Conservation (phyloP, 2,888 invertebrate genomes). For the Spisula subtruncata region DNA sequence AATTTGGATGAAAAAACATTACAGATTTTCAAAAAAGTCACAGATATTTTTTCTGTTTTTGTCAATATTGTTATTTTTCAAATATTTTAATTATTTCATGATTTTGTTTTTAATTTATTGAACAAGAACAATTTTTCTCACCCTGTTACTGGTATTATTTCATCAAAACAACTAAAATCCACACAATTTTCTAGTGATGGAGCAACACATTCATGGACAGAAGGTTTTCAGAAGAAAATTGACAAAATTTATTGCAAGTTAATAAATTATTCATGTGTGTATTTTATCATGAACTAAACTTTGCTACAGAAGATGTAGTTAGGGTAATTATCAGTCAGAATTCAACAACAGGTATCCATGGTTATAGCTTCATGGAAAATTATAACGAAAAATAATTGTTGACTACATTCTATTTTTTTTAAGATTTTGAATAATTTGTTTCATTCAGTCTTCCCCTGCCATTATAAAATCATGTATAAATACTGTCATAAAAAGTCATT, state of each 20-base stretch:
- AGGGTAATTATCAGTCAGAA: background rate
- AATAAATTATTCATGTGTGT: constrained; percentile 22
- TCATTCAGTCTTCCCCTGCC: no score
- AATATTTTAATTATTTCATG: no score
- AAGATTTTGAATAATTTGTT: no score
- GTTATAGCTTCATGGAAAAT: background rate
- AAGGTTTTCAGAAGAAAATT: background rate
- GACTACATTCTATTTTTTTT: no score
- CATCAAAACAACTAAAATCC: background rate
- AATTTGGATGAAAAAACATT: background rate
- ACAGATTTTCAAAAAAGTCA: no score
- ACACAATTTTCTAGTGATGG: background rate
- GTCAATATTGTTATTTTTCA: no score
- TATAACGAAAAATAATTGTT: no score
- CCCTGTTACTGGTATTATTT: background rate
- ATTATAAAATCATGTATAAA: no score
- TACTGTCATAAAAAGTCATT: no score
- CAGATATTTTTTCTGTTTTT: no score
- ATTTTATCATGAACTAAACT: constrained; percentile 7
- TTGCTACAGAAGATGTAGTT: background rate
- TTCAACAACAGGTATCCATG: background rate
- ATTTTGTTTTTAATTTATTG: no score
- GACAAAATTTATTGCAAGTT: constrained; percentile 12
- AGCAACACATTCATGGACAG: background rate
- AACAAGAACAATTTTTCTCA: no score